Conservation (phyloP, 2,113 vertebrate species). For the Caranx ignobilis region DNA sequence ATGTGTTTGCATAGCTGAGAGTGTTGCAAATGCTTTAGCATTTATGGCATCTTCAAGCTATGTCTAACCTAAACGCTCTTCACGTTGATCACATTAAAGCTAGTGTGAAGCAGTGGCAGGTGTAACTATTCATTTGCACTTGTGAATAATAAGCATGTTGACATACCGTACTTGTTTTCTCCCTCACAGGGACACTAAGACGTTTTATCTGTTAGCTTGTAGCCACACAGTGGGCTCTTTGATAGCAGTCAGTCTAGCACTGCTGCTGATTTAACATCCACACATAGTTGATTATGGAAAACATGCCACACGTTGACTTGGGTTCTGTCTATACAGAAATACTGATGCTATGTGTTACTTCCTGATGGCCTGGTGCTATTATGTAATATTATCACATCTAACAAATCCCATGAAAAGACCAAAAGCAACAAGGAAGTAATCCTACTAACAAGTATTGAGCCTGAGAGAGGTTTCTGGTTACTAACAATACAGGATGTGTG, state of each 20-base stretch:
- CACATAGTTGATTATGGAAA: constrained; percentile 24
- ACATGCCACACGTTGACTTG: not conserved
- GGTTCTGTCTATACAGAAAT: not conserved
- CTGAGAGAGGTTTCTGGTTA: not conserved
- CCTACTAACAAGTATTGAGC: not conserved
- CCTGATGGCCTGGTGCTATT: not conserved
- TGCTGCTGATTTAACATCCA: constrained; percentile 19
- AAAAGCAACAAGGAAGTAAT: not conserved
- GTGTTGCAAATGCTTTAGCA: constrained; percentile 28
- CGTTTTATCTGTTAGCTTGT: constrained; percentile 31
- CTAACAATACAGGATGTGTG: not conserved
- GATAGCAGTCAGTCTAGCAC: constrained; percentile 26
- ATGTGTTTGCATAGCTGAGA: constrained; percentile 26
- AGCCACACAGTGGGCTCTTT: constrained; percentile 12
- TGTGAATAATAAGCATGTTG: constrained; percentile 50
- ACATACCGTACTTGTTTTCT: constrained; percentile 32
- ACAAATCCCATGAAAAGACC: not conserved
- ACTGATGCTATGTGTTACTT: not conserved
- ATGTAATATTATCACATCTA: not conserved
- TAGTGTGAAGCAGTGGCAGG: constrained; percentile 22
- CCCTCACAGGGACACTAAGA: constrained; percentile 14
- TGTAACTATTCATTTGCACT: constrained; percentile 17
- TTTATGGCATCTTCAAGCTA: constrained; percentile 12
- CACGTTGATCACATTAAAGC: not conserved
- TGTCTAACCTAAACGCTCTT: constrained; percentile 15